Conservation (phyloP, 2,888 invertebrate genomes). For the Dasysyrphus albostriatus region DNA sequence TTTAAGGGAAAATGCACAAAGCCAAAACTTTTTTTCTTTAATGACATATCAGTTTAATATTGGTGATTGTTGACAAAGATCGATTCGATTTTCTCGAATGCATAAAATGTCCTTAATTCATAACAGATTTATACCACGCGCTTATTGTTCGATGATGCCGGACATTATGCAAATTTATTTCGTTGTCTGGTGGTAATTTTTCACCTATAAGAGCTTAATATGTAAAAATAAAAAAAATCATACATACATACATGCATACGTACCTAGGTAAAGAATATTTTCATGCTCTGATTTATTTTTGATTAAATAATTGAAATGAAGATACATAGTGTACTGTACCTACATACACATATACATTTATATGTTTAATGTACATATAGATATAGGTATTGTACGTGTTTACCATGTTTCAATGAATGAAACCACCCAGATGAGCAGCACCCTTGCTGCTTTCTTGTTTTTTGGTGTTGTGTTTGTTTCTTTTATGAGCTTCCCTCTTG, state of each 20-base stretch:
- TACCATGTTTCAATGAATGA: neutral
- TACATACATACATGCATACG: too few relatives aligned
- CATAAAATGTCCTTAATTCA: neutral
- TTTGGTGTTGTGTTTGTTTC: neutral
- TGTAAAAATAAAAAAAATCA: neutral
- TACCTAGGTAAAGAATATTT: neutral
- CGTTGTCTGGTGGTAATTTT: slow-evolving; percentile 5
- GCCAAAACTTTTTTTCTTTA: too few relatives aligned
- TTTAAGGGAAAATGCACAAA: too few relatives aligned
- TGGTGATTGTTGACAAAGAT: neutral
- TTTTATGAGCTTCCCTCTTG: slow-evolving; percentile 19
- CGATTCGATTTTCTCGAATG: neutral
- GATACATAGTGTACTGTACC: neutral
- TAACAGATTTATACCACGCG: neutral
- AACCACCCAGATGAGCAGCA: neutral
- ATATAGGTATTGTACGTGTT: too few relatives aligned
- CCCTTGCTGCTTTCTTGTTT: neutral
- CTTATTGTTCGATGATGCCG: slow-evolving; percentile 5
- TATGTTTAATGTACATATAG: too few relatives aligned
- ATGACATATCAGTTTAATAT: too few relatives aligned
- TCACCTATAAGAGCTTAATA: slow-evolving; percentile 25
- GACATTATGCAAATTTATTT: slow-evolving; percentile 28
- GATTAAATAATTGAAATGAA: slow-evolving; percentile 39
- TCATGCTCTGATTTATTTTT: slow-evolving; percentile 36
- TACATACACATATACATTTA: too few relatives aligned